Evolutionary conservation across 1,140 invertebrate species (phyloP).

Genomic region (Drosophila obscura): DNA sequence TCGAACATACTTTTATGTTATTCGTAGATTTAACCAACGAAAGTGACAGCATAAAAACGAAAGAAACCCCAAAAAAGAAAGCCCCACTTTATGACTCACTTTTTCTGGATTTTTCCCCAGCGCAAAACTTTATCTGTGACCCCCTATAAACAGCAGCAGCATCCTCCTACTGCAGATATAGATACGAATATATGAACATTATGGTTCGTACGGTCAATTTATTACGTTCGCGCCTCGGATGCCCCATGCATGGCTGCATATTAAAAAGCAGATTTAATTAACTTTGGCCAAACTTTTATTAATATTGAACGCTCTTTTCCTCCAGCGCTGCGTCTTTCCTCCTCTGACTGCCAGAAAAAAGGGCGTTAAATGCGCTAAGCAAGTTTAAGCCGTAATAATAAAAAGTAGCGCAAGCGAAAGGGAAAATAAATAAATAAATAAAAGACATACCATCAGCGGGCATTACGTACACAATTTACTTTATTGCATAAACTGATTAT

Average conservation of each 20-base stretch:
- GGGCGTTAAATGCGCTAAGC: slow-evolving; percentile 69
- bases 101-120: neutral
- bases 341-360: neutral
- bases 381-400: slow-evolving; percentile 69
- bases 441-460: slow-evolving; percentile 74
- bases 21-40: neutral
- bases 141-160: slow-evolving; percentile 1
- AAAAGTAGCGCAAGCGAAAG: slow-evolving; percentile 71
- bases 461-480: slow-evolving; percentile 83
- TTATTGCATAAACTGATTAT: slow-evolving; percentile 83
- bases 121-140: slow-evolving; percentile 32
- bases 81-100: slow-evolving; percentile 49
- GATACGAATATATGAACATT: slow-evolving; percentile 59
- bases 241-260: slow-evolving; percentile 74
- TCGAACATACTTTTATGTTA: too few species aligned
- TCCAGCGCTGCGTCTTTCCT: neutral
- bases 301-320: slow-evolving; percentile 72
- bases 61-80: slow-evolving; percentile 25
- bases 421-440: slow-evolving; percentile 70
- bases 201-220: slow-evolving; percentile 71
- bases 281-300: slow-evolving; percentile 79
- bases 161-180: slow-evolving; percentile 23
- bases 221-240: slow-evolving; percentile 64
- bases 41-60: slow-evolving; percentile 19
- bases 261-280: slow-evolving; percentile 82